A percentile compares a stretch with the other conserved stretches of the same genome.
Evolutionary conservation across 2,113 vertebrate genomes (phyloP).

Genomic region (Austrofundulus limnaeus): DNA sequence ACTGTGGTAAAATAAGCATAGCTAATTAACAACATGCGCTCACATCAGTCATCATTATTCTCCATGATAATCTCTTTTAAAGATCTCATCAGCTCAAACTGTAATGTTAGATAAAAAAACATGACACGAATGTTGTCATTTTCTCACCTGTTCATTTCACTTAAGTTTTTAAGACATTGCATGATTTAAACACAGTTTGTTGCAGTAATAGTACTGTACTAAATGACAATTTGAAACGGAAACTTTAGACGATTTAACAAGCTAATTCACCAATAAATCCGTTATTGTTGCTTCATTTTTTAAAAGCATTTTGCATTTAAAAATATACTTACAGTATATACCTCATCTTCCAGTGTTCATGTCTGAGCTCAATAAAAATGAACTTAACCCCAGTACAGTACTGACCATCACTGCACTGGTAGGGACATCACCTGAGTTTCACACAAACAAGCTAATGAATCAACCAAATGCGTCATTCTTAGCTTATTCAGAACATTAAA

Average conservation of each 20-base stretch:
- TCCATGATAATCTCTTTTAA: conserved; percentile 14
- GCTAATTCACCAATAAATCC: too few relatives aligned
- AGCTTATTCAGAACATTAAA: background rate
- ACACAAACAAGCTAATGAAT: background rate
- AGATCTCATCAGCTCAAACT: conserved; percentile 23
- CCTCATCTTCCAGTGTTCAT: background rate
- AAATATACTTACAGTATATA: too few relatives aligned
- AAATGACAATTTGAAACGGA: too few relatives aligned
- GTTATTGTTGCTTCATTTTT: too few relatives aligned
- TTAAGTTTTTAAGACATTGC: background rate
- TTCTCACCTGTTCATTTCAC: background rate
- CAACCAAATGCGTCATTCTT: background rate
- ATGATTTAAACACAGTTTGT: background rate
- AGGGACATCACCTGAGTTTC: background rate
- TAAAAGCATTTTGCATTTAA: too few relatives aligned
- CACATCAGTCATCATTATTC: conserved; percentile 34
- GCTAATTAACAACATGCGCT: conserved; percentile 44
- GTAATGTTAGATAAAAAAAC: conserved; percentile 29
- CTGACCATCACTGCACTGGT: background rate
- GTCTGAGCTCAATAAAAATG: background rate
- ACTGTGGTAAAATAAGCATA: conserved; percentile 58
- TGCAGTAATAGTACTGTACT: background rate
- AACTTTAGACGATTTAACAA: too few relatives aligned
- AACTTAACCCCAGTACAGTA: background rate
- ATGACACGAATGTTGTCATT: background rate